Evolutionary conservation across 1,140 invertebrate genomes (phyloP), one percentile per base, ranked within the genome.

Genomic region (Drosophila elegans): DNA sequence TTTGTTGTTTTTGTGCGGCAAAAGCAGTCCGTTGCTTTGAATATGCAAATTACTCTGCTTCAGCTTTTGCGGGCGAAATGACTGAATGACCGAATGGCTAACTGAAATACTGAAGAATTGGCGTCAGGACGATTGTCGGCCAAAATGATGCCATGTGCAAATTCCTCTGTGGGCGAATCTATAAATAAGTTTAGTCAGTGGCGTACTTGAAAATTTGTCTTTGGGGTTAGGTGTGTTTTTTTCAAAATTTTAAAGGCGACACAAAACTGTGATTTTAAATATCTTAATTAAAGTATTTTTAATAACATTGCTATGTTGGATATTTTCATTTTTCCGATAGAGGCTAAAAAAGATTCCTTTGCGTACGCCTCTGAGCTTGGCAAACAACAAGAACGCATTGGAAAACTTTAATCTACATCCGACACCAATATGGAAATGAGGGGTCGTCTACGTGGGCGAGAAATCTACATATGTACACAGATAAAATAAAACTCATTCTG

Each of bases 31-130:
- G 29, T 57, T 48, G 62, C 27, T 60, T 39, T 67, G 39, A 52
- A 46, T 76, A 75, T 75, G 73, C 60, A 75, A 75, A 75, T 75
- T 56, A 59, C 48, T 57, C 11, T 66, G 42, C 60, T 56, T 59
- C 72, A 75, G 59, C 69, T 51, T 54, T 41, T 46, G 7, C 41
- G 46, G 38, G 25, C n/a, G 34, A 13, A 64, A 2, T 13, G 62
- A 21, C 11, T 38, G 21, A 59, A 32, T 49, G 32, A 49, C 45
- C 9, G 36, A 62, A 12, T 9, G 27, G 32, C 39, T 62, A 32
- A 48, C n/a, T 10, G 32, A 41, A 21, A n/a, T 12, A 48, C 34
- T 59, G 59, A 44, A 5, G 21, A 29, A 66, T 60, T 56, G 64
- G 69, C 52, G 68, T 41, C 64, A 57, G 71, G 51, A 41, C 21